phyloP scores from a whole-genome alignment of 2,888 invertebrate genomes.

The Cephalotes varians region DNA sequence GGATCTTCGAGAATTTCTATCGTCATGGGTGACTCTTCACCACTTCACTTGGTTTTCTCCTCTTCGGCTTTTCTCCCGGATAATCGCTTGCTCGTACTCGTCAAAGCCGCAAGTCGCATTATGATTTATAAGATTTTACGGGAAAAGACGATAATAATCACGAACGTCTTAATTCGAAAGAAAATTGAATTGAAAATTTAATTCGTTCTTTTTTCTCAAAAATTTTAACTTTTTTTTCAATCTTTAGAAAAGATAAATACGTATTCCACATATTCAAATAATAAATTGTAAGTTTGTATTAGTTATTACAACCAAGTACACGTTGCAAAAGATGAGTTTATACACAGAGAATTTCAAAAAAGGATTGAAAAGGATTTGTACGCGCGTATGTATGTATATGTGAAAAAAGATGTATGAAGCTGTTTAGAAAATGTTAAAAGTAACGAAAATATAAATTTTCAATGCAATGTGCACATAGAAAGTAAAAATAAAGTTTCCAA shows the following conservation, averaged over 20 bases:
- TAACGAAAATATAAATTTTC: constrained; percentile 17
- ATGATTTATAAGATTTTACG: constrained; percentile 39
- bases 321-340: background rate
- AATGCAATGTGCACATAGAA: constrained; percentile 11
- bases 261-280: background rate
- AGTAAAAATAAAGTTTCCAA: constrained; percentile 32
- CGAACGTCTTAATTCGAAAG: background rate
- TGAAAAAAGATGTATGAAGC: background rate
- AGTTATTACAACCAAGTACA: background rate
- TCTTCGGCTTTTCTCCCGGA: background rate
- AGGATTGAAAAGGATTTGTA: background rate
- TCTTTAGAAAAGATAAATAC: background rate
- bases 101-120: constrained; percentile 17
- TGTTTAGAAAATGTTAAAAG: background rate
- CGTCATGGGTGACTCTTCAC: background rate
- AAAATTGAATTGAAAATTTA: constrained; percentile 15
- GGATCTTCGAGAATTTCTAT: constrained; percentile 41
- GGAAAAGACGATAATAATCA: background rate
- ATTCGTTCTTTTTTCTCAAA: background rate
- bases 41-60: constrained; percentile 19
- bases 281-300: background rate
- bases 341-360: background rate
- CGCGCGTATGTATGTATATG: background rate
- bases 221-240: background rate
- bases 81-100: constrained; percentile 42